Conservation (phyloP, 2,888 invertebrate species). For the Tubulanus polymorphus region DNA sequence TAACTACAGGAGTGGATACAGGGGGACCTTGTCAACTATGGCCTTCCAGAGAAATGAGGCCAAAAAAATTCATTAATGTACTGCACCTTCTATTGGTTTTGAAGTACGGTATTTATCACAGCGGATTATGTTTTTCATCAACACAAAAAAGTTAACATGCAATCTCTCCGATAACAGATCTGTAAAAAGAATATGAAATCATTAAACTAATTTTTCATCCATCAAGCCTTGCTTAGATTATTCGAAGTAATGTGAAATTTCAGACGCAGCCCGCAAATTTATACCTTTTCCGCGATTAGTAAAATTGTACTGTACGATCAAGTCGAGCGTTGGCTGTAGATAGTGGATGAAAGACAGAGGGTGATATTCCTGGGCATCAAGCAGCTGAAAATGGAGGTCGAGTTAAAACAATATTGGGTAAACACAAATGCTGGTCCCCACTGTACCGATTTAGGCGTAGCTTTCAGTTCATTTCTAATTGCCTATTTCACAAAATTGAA, state of each 20-base stretch:
- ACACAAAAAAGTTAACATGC: conserved; percentile 82
- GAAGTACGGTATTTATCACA: conserved; percentile 71
- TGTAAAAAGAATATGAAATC: conserved; percentile 28
- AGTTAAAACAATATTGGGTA: background rate
- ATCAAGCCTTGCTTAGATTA: too few relatives aligned
- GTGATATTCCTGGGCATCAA: conserved; percentile 73
- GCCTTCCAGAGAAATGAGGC: background rate
- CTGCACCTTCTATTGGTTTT: conserved; percentile 60
- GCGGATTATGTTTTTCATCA: conserved; percentile 78
- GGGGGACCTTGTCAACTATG: background rate
- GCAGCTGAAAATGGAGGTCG: conserved; percentile 56
- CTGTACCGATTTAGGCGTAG: too few relatives aligned
- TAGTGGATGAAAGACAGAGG: conserved; percentile 77
- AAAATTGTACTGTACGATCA: conserved; percentile 81
- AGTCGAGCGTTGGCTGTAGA: conserved; percentile 74
- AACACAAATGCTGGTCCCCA: too few relatives aligned
- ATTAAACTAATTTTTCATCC: too few relatives aligned
- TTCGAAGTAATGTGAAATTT: too few relatives aligned
- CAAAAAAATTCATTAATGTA: background rate
- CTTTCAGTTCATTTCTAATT: too few relatives aligned
- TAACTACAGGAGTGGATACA: background rate
- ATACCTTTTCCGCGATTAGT: conserved; percentile 66
- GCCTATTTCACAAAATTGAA: too few relatives aligned
- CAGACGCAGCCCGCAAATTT: too few relatives aligned
- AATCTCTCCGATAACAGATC: conserved; percentile 76